Conservation (phyloP, 2,797 vertebrate genomes). For the Pygocentrus nattereri region DNA sequence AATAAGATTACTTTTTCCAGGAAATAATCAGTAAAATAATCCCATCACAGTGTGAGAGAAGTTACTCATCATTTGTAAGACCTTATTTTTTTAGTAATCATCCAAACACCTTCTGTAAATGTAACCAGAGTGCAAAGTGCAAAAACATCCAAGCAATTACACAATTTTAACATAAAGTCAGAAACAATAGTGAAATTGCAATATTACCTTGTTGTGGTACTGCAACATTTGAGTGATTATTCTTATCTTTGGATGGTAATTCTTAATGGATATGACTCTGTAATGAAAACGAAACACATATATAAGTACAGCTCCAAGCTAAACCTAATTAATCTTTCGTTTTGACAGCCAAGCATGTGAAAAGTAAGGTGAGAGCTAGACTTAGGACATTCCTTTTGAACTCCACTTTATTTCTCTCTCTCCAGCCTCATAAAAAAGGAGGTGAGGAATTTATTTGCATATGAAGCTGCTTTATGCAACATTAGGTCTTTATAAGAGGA, state of each 20-base stretch:
- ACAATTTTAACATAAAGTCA: background rate
- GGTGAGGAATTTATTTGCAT: constrained; percentile 56
- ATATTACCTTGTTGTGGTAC: constrained; percentile 97
- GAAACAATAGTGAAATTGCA: background rate
- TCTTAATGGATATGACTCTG: constrained; percentile 99
- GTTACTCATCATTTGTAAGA: no score
- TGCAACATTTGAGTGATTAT: constrained; percentile 99
- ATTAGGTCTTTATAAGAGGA: constrained; percentile 27
- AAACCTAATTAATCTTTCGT: constrained; percentile 31
- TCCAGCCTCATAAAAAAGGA: constrained; percentile 39
- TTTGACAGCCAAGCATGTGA: constrained; percentile 27
- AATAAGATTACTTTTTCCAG: no score
- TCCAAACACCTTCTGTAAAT: background rate
- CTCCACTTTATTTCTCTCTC: constrained; percentile 22
- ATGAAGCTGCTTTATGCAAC: constrained; percentile 48
- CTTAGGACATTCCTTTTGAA: constrained; percentile 17
- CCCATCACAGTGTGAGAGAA: no score
- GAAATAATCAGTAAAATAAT: no score
- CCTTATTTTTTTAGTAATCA: no score
- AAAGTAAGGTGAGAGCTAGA: constrained; percentile 22
- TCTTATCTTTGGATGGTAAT: constrained; percentile 98
- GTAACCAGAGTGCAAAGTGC: constrained; percentile 3
- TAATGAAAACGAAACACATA: constrained; percentile 57
- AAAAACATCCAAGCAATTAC: constrained; percentile 1
- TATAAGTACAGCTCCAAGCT: constrained; percentile 23